Conservation (phyloP, 1,140 invertebrate genomes). For the Pristionchus pacificus region DNA sequence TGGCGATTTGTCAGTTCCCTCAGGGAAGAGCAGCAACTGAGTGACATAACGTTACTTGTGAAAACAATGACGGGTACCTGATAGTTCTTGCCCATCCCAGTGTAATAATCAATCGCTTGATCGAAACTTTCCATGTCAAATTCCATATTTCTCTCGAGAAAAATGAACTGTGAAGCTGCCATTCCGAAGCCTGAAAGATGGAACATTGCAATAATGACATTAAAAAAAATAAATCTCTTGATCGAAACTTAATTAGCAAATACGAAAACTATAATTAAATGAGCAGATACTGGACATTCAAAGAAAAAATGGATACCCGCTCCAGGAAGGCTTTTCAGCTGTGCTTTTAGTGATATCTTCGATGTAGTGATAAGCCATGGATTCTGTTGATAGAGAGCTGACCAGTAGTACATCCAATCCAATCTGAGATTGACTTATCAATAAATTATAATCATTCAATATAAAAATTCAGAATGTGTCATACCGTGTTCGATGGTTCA, state of each 20-base stretch:
- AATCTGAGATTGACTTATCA: slow-evolving; percentile 60
- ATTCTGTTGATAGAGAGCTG: slow-evolving; percentile 73
- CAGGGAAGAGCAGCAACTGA: slow-evolving; percentile 76
- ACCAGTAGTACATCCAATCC: slow-evolving; percentile 88
- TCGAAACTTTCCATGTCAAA: slow-evolving; percentile 65
- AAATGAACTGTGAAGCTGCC: slow-evolving; percentile 78
- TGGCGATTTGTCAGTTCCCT: slow-evolving; percentile 77
- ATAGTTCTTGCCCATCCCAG: slow-evolving; percentile 63
- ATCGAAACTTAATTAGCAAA: too few relatives aligned
- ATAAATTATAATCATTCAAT: not conserved
- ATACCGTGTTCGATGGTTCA: slow-evolving; percentile 75
- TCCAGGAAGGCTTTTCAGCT: slow-evolving; percentile 73
- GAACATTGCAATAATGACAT: slow-evolving; percentile 14
- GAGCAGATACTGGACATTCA: too few relatives aligned
- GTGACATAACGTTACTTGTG: slow-evolving; percentile 32
- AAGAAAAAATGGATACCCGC: slow-evolving; percentile 64
- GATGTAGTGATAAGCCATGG: slow-evolving; percentile 65
- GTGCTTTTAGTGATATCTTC: slow-evolving; percentile 78
- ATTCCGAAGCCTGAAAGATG: slow-evolving; percentile 73
- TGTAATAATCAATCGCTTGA: slow-evolving; percentile 67
- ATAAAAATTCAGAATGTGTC: not conserved
- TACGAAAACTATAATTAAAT: too few relatives aligned
- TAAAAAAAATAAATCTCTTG: too few relatives aligned
- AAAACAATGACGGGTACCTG: slow-evolving; percentile 53
- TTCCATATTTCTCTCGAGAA: slow-evolving; percentile 76